Conservation (phyloP, 2,113 vertebrate species). For the Dissostichus mawsoni region DNA sequence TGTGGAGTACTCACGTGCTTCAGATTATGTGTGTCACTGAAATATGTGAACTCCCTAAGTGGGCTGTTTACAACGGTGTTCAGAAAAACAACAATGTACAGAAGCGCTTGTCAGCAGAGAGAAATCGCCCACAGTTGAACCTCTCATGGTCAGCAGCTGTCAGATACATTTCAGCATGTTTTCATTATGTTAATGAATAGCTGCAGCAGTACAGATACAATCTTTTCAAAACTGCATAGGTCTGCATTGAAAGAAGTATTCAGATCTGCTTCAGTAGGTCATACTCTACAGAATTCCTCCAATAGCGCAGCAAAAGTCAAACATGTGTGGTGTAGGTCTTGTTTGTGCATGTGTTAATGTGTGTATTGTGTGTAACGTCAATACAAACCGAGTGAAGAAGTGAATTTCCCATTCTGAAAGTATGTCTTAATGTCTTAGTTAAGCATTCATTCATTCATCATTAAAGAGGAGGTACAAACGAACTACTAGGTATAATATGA, state of each 20-base stretch:
- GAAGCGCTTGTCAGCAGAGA: constrained; percentile 1
- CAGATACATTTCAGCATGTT: constrained; percentile 6
- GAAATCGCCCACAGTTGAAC: constrained; percentile 17
- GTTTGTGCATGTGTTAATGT: too few relatives aligned
- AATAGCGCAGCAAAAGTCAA: too few relatives aligned
- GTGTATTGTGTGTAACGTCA: too few relatives aligned
- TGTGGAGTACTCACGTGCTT: background rate
- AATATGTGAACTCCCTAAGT: background rate
- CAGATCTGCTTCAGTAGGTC: background rate
- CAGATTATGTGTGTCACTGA: background rate
- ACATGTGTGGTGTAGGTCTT: too few relatives aligned
- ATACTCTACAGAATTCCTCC: too few relatives aligned
- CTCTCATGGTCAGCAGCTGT: constrained; percentile 37
- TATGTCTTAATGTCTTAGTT: too few relatives aligned
- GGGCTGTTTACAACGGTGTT: background rate
- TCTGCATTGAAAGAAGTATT: background rate
- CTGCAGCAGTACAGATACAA: constrained; percentile 3
- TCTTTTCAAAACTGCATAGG: background rate
- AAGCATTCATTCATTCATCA: too few relatives aligned
- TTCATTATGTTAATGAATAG: background rate
- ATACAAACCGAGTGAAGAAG: too few relatives aligned
- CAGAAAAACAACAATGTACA: background rate
- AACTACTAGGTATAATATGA: too few relatives aligned
- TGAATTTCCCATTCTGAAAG: too few relatives aligned
- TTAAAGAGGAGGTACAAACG: too few relatives aligned